Evolutionary conservation across 2,113 vertebrate species (phyloP).

Genomic region (Pseudorectes ferrugineus): DNA sequence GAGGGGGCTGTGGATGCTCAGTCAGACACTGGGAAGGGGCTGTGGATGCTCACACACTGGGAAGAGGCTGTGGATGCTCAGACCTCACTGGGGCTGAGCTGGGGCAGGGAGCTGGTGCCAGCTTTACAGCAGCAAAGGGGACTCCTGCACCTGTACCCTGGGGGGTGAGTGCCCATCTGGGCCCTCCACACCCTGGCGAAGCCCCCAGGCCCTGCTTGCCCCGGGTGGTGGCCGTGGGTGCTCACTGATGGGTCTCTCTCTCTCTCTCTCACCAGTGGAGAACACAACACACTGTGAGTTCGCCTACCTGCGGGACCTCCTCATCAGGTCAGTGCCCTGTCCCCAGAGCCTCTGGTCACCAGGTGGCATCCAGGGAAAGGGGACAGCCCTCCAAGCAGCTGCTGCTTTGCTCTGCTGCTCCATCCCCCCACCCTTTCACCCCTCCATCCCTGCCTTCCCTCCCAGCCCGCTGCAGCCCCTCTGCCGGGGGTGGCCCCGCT

Average conservation of each 20-base stretch:
- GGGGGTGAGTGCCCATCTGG: background rate
- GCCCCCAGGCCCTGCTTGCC: background rate
- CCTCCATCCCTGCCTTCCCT: background rate
- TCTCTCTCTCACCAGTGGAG: conserved; percentile 81
- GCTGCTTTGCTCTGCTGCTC: background rate
- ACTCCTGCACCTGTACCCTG: background rate
- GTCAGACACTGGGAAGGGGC: background rate
- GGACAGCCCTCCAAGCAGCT: background rate
- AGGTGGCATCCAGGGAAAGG: background rate
- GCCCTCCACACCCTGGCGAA: accelerated
- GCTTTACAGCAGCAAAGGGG: background rate
- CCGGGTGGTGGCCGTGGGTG: accelerated
- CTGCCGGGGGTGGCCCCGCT: accelerated
- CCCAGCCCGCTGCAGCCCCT: background rate
- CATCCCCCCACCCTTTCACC: background rate
- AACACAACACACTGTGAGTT: conserved; percentile 98
- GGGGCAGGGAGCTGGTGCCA: background rate
- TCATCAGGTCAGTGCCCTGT: conserved; percentile 85
- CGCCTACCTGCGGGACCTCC: conserved; percentile 93
- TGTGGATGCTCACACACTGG: background rate
- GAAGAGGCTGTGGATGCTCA: background rate
- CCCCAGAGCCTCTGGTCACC: background rate
- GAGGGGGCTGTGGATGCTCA: background rate
- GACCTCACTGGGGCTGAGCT: background rate
- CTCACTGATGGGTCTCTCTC: background rate